A percentile compares a stretch with the other conserved stretches of the same genome.
Evolutionary conservation across 2,113 vertebrate genomes (phyloP).

Genomic region (Mormyrus iriodes): DNA sequence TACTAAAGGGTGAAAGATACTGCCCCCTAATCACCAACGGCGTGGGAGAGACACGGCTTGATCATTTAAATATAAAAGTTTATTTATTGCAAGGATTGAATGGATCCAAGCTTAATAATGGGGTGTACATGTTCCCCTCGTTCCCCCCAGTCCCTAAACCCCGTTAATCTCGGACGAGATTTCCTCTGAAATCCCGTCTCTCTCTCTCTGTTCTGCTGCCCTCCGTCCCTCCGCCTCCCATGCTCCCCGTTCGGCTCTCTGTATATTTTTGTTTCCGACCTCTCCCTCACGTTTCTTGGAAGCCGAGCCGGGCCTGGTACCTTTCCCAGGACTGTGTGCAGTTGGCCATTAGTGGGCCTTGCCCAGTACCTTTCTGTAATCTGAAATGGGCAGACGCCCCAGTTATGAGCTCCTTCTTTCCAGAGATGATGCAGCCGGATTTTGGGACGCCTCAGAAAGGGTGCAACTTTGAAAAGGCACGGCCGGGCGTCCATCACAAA

Average conservation of each 20-base stretch:
- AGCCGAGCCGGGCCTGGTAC: neutral
- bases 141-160: neutral
- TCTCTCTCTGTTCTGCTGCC: neutral
- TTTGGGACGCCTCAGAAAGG: neutral
- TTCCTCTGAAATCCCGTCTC: neutral
- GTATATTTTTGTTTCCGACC: neutral
- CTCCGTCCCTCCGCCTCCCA: neutral
- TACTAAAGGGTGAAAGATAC: neutral
- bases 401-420: neutral
- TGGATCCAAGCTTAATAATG: neutral
- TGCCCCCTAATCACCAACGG: neutral
- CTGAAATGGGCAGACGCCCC: neutral
- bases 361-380: slow-evolving; percentile 3
- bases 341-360: neutral
- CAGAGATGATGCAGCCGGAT: neutral
- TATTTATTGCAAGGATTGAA: neutral
- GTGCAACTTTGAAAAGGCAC: neutral
- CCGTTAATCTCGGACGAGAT: neutral
- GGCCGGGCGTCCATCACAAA: neutral
- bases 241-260: neutral
- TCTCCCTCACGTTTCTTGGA: slow-evolving; percentile 1
- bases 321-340: neutral
- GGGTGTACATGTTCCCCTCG: neutral
- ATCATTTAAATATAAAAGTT: neutral
- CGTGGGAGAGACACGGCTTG: neutral